A percentile compares a stretch with the other conserved stretches of the same genome.
These are phyloP conservation scores for Metopia argyrocephala DNA, from an alignment of 2,888 invertebrate genomes.

Conservation along the genomic window DNA sequence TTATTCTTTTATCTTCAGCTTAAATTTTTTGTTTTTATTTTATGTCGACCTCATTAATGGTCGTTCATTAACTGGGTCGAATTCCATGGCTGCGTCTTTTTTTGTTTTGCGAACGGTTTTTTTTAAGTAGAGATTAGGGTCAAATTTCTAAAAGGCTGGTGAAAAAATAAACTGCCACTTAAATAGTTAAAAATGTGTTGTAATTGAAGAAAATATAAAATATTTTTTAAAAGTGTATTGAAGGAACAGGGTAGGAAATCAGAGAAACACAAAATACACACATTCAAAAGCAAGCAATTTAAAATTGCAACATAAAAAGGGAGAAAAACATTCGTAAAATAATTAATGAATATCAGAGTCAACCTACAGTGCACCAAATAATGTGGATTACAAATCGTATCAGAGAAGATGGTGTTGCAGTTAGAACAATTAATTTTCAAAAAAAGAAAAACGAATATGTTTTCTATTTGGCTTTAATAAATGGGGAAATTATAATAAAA, in stretches of 20 bases:
- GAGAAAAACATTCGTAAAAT: too few relatives aligned
- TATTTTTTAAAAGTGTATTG: conserved; percentile 35
- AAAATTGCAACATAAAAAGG: too few relatives aligned
- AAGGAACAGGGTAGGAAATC: conserved; percentile 8
- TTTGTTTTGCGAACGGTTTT: not conserved
- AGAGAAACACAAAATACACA: not conserved
- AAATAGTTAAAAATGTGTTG: conserved; percentile 37
- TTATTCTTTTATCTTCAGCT: conserved; percentile 26
- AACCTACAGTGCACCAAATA: too few relatives aligned
- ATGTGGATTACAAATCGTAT: too few relatives aligned
- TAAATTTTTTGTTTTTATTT: conserved; percentile 21
- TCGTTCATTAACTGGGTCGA: conserved; percentile 50
- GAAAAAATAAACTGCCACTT: conserved; percentile 48
- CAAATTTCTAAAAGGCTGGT: conserved; percentile 32
- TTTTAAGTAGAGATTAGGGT: conserved; percentile 46
- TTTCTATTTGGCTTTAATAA: too few relatives aligned
- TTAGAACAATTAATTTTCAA: too few relatives aligned
- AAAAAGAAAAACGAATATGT: too few relatives aligned
- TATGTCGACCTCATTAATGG: conserved; percentile 49
- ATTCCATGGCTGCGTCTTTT: not conserved
- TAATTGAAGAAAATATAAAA: conserved; percentile 39
- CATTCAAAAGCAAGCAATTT: too few relatives aligned
- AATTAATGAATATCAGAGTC: too few relatives aligned
- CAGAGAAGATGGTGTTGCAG: too few relatives aligned
- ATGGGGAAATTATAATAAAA: too few relatives aligned